Conservation (phyloP, 2,797 vertebrate genomes). For the Hydrolagus colliei region DNA sequence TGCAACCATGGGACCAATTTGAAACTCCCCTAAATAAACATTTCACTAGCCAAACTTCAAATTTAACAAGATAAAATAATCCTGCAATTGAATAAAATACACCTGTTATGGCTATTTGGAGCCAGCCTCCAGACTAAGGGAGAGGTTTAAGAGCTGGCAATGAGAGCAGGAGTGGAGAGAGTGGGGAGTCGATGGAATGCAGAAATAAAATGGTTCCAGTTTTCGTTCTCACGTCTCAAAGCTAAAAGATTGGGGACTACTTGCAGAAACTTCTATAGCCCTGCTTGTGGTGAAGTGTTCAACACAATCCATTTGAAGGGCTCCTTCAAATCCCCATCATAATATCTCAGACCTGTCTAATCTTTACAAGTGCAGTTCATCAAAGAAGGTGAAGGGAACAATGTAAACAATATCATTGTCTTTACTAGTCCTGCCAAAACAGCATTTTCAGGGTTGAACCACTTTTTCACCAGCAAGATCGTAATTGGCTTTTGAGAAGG, state of each 20-base stretch:
- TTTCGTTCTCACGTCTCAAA: neutral
- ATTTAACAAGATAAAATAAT: neutral
- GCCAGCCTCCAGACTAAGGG: no score
- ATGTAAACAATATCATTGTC: neutral
- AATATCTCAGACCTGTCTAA: neutral
- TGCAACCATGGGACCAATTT: slow-evolving; percentile 17
- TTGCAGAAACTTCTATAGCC: neutral
- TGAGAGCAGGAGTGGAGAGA: neutral
- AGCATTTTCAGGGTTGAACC: neutral
- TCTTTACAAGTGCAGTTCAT: neutral
- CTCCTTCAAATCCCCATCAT: neutral
- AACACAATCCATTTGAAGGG: neutral
- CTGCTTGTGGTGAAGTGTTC: neutral
- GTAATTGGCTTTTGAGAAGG: no score
- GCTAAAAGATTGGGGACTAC: neutral
- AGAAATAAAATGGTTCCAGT: neutral
- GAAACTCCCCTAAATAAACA: neutral
- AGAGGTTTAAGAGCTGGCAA: neutral
- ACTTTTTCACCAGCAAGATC: neutral
- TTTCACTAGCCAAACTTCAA: neutral
- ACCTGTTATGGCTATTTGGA: neutral
- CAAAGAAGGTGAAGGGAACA: neutral
- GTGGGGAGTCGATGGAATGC: neutral
- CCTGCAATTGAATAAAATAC: neutral
- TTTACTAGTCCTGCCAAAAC: neutral